Conservation (phyloP, 2,888 invertebrate genomes). For the Himalopsyche kuldschensis region DNA sequence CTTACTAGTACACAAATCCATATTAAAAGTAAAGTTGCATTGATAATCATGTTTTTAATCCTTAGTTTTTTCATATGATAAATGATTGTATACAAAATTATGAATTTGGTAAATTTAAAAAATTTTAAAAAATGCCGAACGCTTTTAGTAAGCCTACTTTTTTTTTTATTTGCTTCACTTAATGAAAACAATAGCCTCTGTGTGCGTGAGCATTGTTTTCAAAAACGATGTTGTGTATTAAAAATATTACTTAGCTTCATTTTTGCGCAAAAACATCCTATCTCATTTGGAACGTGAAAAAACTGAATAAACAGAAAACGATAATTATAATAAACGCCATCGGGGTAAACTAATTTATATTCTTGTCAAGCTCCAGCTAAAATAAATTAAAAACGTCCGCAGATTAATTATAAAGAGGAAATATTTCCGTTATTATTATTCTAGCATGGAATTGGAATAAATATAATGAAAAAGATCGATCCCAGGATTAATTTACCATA, state of each 20-base stretch:
- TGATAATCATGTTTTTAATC: too few relatives aligned
- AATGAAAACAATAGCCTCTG: not conserved
- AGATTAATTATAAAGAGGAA: not conserved
- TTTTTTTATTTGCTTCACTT: too few relatives aligned
- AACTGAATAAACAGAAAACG: not conserved
- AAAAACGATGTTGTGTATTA: too few relatives aligned
- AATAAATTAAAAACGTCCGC: not conserved
- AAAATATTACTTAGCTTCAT: too few relatives aligned
- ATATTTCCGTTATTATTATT: not conserved
- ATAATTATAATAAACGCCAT: not conserved
- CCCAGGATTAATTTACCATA: not conserved
- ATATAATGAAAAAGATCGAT: not conserved
- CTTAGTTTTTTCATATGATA: too few relatives aligned
- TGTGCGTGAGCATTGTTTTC: not conserved
- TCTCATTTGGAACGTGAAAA: slow-evolving; percentile 5
- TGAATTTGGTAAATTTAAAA: too few relatives aligned
- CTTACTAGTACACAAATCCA: too few relatives aligned
- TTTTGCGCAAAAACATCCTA: not conserved
- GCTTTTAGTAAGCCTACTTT: too few relatives aligned
- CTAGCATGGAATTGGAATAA: not conserved
- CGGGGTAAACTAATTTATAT: not conserved
- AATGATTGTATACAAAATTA: too few relatives aligned
- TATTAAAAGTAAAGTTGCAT: too few relatives aligned
- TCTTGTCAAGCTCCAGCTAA: not conserved
- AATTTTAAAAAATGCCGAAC: too few relatives aligned